phyloP scores from a whole-genome alignment of 2,113 vertebrate genomes.

The Oncorhynchus kisutch region DNA sequence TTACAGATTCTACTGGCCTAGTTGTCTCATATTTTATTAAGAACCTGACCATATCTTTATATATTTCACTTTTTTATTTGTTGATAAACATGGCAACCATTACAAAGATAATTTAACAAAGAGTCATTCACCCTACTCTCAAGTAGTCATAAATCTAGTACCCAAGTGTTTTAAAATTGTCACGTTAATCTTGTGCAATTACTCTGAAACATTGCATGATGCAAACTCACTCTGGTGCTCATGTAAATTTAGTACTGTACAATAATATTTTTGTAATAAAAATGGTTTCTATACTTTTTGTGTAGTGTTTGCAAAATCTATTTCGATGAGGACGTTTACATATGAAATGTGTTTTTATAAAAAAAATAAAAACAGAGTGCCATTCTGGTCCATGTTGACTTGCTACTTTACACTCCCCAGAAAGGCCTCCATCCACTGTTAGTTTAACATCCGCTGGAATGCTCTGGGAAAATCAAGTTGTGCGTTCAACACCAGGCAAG shows the following conservation, averaged over 20 bases:
- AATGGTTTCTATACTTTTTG: slow-evolving; percentile 11
- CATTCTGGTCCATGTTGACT: slow-evolving; percentile 14
- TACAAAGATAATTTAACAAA: neutral
- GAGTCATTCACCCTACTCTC: neutral
- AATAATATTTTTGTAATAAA: slow-evolving; percentile 56
- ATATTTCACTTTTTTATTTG: neutral
- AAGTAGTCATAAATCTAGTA: neutral
- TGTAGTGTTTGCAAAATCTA: neutral
- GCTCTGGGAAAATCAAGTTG: slow-evolving; percentile 45
- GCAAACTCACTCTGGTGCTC: slow-evolving; percentile 26
- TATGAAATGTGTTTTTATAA: neutral
- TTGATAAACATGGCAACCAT: neutral
- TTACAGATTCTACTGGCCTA: neutral
- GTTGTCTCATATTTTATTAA: neutral
- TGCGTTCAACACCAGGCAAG: slow-evolving; percentile 33
- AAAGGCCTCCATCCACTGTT: slow-evolving; percentile 38
- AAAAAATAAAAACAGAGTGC: neutral
- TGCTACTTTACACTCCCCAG: slow-evolving; percentile 13
- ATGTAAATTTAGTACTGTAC: slow-evolving; percentile 14
- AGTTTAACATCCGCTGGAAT: slow-evolving; percentile 47
- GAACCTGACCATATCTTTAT: too few species aligned
- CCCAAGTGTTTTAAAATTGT: neutral
- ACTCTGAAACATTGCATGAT: slow-evolving; percentile 30
- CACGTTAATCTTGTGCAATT: neutral
- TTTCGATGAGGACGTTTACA: neutral